Conservation (phyloP, 2,888 invertebrate genomes). For the Monoplex corrugatus region DNA sequence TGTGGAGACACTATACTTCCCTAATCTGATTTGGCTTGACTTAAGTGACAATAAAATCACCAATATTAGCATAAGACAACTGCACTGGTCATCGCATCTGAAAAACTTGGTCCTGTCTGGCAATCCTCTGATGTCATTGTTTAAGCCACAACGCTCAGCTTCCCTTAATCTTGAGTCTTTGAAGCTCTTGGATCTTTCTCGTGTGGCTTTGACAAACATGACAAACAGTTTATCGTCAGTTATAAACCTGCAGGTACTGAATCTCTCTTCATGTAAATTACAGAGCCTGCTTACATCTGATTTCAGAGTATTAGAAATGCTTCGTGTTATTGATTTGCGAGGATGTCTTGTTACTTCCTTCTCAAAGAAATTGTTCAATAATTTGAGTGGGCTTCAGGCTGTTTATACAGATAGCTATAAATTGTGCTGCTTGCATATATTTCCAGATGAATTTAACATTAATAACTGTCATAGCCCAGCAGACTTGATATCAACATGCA, state of each 20-base stretch:
- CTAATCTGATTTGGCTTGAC: not conserved
- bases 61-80: not conserved
- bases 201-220: not conserved
- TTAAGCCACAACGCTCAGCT: not conserved
- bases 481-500: conserved; percentile 37
- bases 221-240: not conserved
- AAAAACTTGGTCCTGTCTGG: not conserved
- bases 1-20: not conserved
- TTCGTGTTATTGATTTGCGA: not conserved
- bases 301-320: not conserved
- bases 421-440: not conserved
- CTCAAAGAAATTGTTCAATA: not conserved
- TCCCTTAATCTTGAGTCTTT: not conserved
- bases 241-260: not conserved
- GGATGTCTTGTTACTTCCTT: not conserved
- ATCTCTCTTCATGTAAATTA: not conserved
- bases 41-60: not conserved
- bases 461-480: conserved; percentile 2
- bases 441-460: not conserved
- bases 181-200: conserved; percentile 1
- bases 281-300: not conserved
- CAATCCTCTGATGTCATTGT: not conserved
- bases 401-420: conserved; percentile 38
- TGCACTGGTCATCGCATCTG: not conserved
- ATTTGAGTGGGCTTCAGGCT: not conserved